Evolutionary conservation across 1,140 invertebrate species (phyloP).

Genomic region (Dinoponera quadriceps): DNA sequence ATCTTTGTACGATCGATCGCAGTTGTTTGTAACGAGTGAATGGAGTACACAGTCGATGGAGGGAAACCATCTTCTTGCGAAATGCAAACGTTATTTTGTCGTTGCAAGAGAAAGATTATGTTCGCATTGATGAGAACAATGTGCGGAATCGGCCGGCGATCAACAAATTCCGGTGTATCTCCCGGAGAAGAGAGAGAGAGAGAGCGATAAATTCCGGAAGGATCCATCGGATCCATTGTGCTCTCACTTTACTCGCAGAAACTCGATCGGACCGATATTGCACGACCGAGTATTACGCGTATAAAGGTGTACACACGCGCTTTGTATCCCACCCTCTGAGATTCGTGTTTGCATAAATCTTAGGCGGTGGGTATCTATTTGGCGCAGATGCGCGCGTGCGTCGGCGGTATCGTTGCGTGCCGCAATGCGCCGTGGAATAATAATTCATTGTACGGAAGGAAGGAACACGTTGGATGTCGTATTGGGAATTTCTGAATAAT

Average conservation of each 20-base stretch:
- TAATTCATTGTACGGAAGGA: background rate
- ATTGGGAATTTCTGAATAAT: too few species aligned
- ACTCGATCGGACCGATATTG: conserved; percentile 65
- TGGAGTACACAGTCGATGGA: too few species aligned
- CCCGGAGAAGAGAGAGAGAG: too few species aligned
- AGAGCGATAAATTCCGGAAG: conserved; percentile 62
- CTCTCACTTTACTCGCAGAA: conserved; percentile 60
- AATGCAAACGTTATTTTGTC: background rate
- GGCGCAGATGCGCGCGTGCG: conserved; percentile 35
- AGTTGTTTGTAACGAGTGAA: too few species aligned
- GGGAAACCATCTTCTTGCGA: too few species aligned
- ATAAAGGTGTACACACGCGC: conserved; percentile 13
- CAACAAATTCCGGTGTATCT: conserved; percentile 51
- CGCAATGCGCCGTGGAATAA: conserved; percentile 53
- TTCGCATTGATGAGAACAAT: background rate
- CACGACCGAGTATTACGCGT: conserved; percentile 38
- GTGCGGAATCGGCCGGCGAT: conserved; percentile 46
- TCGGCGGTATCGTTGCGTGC: conserved; percentile 35
- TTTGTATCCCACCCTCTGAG: conserved; percentile 29
- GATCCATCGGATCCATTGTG: conserved; percentile 51
- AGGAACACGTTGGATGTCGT: too few species aligned
- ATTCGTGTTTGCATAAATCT: conserved; percentile 63
- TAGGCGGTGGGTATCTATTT: conserved; percentile 56
- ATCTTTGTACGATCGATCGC: too few species aligned
- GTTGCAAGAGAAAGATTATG: background rate